A percentile compares a stretch with the other conserved stretches of the same genome.
Conservation (phyloP, 2,888 invertebrate species). For the Cyrtodaria siliqua region DNA sequence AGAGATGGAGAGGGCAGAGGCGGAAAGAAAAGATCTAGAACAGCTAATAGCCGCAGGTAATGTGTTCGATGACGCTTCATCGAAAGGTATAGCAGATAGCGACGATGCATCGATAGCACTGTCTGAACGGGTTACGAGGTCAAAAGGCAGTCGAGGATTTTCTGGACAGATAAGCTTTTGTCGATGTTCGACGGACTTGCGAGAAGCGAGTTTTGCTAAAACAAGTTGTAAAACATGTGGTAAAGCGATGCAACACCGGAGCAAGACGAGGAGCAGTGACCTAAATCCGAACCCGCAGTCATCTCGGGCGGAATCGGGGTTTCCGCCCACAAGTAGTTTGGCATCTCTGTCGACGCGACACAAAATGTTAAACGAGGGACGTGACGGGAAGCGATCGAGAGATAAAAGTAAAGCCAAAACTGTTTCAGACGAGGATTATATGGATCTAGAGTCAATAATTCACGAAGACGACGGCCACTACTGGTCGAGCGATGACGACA, state of each 20-base stretch:
- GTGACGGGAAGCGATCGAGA: not conserved
- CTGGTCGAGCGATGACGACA: constrained; percentile 48
- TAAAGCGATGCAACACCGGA: constrained; percentile 12
- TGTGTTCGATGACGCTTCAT: constrained; percentile 29
- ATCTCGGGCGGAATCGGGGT: not conserved
- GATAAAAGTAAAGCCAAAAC: constrained; percentile 11
- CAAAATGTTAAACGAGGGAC: constrained; percentile 21
- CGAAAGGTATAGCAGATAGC: constrained; percentile 9
- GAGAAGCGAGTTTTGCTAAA: constrained; percentile 27
- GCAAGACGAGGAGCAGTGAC: not conserved
- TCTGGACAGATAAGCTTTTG: constrained; percentile 39
- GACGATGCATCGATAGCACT: constrained; percentile 33
- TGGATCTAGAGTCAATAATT: constrained; percentile 57
- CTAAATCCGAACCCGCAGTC: not conserved
- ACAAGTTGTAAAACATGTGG: constrained; percentile 46
- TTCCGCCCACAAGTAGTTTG: constrained; percentile 14
- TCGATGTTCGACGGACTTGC: constrained; percentile 37
- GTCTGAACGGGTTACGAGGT: not conserved
- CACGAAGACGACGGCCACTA: constrained; percentile 56
- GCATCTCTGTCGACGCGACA: constrained; percentile 15
- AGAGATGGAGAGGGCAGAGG: constrained; percentile 12
- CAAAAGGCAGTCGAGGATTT: not conserved
- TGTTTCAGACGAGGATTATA: constrained; percentile 50
- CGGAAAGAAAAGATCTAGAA: constrained; percentile 23
- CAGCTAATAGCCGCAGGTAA: constrained; percentile 22